These are phyloP conservation scores for Therioaphis trifolii DNA, from an alignment of 2,888 invertebrate species.

Conservation along the genomic window DNA sequence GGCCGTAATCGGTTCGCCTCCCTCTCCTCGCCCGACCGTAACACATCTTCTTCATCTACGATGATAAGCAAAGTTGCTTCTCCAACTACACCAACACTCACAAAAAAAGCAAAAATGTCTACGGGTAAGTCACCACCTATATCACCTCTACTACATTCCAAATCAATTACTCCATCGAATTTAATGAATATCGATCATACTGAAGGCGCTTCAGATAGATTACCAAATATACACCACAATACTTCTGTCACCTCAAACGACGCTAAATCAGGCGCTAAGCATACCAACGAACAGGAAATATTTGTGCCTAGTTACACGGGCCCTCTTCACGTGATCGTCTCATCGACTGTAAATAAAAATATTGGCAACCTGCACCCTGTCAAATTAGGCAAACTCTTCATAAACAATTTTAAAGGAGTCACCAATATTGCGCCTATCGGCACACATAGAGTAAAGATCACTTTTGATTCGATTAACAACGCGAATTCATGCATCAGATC, in stretches of 20 bases:
- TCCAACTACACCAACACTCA: no score
- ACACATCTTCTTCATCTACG: no score
- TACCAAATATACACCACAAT: neutral
- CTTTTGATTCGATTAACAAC: no score
- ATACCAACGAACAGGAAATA: neutral
- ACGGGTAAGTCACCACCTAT: neutral
- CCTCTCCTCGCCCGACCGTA: no score
- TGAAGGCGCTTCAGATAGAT: neutral
- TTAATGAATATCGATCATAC: neutral
- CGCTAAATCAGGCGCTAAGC: neutral
- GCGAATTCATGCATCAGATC: no score
- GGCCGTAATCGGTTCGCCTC: no score
- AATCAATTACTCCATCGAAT: no score
- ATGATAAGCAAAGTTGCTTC: no score
- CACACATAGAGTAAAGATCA: neutral
- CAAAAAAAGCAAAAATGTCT: no score
- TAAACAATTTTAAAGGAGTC: neutral
- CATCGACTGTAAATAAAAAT: no score
- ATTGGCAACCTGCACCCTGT: neutral
- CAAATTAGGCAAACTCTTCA: neutral
- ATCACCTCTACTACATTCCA: neutral
- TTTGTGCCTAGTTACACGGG: neutral
- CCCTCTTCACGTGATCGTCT: neutral
- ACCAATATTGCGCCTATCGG: neutral
- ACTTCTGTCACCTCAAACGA: no score